Base-by-base conservation (phyloP, 2,888 invertebrate species). In the Eupeodes luniger region DNA sequence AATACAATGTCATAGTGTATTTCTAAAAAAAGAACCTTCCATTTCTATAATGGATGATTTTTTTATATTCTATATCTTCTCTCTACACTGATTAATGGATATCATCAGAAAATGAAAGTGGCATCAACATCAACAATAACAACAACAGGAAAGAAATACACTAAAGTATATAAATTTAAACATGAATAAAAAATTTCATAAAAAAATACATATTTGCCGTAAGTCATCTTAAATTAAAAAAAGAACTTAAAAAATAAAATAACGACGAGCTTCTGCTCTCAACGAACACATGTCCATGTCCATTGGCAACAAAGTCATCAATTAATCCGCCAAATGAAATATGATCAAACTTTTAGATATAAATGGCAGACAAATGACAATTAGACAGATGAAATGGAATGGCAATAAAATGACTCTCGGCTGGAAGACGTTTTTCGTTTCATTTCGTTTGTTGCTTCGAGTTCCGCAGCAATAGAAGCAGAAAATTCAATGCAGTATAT, bases 341-440 rank as follows among this genome's bases (percentile, higher is more conserved):
- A 87, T 67, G 79, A 80, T 80, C 77, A 36, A 61, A 72, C 16
- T 84, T 79, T 69, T 36, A 83, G 76, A 87, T 87, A 87, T 83
- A 84, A 87, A 87, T 77, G 76, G 76, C 84, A 66, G 80, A 81
- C 87, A 87, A 83, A 87, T 87, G 87, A 87, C 80, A 87, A 87
- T 87, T 80, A 84, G 87, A 87, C 87, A 84, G 84, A 84, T 80
- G 87, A 72, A 67, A 70, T 66, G 47, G 80, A 79, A 66, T 57
- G 57, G 64, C 79, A 75, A 76, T 87, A 87, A 84, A 87, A 76
- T 16, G 53, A 40, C 40, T 40, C 9, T 40, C 6, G 40, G 51
- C 62, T 14, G 51, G 51, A 69, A 62, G 74, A 67, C 47, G 34
- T 59, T 47, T 40, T 5, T 5, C 40, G 40, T 5, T 12, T 51